Percentiles rank a stretch among this genome's conserved stretches.
These are phyloP conservation scores for Cephus cinctus DNA, from an alignment of 1,140 invertebrate species.

Conservation along the genomic window DNA sequence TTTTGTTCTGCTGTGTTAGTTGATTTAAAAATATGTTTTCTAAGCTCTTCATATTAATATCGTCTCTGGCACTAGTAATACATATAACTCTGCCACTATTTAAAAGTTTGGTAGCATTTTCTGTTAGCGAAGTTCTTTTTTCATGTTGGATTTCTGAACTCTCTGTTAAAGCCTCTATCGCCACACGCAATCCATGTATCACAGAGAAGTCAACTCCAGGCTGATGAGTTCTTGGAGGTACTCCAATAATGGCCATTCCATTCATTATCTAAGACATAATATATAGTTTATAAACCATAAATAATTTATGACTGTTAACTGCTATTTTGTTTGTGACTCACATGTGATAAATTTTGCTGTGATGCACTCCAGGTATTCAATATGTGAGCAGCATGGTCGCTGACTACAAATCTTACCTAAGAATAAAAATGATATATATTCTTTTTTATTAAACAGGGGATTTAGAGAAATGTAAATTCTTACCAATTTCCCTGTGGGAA, in stretches of 20 bases:
- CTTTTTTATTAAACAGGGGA: constrained; percentile 6
- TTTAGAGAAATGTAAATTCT: constrained; percentile 18
- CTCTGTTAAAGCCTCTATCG: constrained; percentile 82
- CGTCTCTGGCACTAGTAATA: constrained; percentile 82
- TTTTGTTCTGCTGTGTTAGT: constrained; percentile 77
- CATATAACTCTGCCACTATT: constrained; percentile 85
- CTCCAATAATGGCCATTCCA: constrained; percentile 70
- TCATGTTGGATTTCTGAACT: constrained; percentile 72
- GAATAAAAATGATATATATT: constrained; percentile 38
- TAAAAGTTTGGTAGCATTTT: constrained; percentile 60
- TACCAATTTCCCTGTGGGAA: constrained; percentile 85
- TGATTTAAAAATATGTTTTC: constrained; percentile 83
- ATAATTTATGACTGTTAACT: too few relatives aligned
- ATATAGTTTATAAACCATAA: too few relatives aligned
- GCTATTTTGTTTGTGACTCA: too few relatives aligned
- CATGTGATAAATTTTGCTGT: constrained; percentile 83
- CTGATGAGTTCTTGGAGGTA: constrained; percentile 60
- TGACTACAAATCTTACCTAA: constrained; percentile 80
- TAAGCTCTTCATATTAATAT: constrained; percentile 78
- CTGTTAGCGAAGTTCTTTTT: constrained; percentile 58
- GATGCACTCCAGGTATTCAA: constrained; percentile 77
- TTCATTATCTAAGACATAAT: constrained; percentile 62
- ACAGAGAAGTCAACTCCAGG: constrained; percentile 67
- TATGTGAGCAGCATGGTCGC: constrained; percentile 75
- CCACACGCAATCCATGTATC: constrained; percentile 81